Base-by-base conservation (phyloP, 2,113 vertebrate genomes). In the Sapayoa aenigma region DNA sequence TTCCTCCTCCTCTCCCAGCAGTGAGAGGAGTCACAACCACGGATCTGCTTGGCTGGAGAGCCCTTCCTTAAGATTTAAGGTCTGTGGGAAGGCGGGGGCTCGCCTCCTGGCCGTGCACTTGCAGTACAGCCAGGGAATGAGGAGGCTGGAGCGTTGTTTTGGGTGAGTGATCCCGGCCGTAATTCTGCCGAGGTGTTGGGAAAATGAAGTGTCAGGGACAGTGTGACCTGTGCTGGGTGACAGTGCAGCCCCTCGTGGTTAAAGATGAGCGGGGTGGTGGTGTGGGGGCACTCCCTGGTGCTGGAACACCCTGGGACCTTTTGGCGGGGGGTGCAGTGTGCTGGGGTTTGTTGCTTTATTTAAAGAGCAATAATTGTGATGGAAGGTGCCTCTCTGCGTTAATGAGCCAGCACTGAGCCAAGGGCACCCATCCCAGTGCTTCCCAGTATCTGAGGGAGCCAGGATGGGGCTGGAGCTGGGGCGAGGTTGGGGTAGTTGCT, bases 171-270 rank as follows among this genome's bases (percentile, higher is more conserved):
- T 58, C 41, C 20, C 1, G 13, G 42, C 79, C 9, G 1, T 12
- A 4, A 25, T 71, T 63, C 73, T 9, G 17, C 37, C 1, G 1
- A 28, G 85, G 56, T 0, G 4, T 14, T 0, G 33, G 25, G 59
- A 33, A 1, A 73, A 14, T 9, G 62, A 19, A 9, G 6, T 0
- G 14, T 4, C 0, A 12, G 27, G 24, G 27, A 7, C 1, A 0
- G 2, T 2, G 71, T 5, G 2, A 27, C 3, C 6, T 2, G 31
- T 4, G 7, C 28, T 0, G 17, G 23, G 53, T 1, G 6, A 31
- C 2, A 5, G 33, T 0, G 35, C 0, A 2, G 28, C 0, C 1
- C n/a, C 46, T 59, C 15, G 4, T 9, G 28, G 12, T 20, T 19
- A 0, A 8, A 5, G n/a, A 5, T 5, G 39, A 24, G 27, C 0